Conservation (phyloP, 1,140 invertebrate species). For the Euura saliciscinereae region DNA sequence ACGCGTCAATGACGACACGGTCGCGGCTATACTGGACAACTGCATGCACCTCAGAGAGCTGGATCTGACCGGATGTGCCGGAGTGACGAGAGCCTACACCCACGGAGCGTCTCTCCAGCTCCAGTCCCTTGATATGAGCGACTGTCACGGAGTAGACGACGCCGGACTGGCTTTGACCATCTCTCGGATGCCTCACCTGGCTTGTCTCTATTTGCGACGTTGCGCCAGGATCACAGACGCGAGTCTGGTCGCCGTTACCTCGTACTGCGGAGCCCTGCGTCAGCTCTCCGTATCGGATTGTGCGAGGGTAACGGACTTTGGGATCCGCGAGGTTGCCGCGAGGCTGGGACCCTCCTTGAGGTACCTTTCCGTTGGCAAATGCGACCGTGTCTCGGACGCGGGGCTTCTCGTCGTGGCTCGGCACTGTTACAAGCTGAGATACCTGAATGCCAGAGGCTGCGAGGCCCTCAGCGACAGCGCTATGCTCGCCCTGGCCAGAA, state of each 20-base stretch:
- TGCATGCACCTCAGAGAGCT: slow-evolving; percentile 54
- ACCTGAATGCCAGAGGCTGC: slow-evolving; percentile 89
- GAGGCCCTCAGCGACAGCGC: slow-evolving; percentile 91
- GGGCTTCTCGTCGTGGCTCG: slow-evolving; percentile 86
- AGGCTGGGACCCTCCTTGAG: slow-evolving; percentile 83
- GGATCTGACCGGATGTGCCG: slow-evolving; percentile 74
- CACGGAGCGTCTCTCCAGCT: slow-evolving; percentile 66
- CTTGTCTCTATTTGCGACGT: slow-evolving; percentile 86
- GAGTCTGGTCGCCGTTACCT: slow-evolving; percentile 81
- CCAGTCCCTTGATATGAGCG: slow-evolving; percentile 83
- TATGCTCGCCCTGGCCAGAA: slow-evolving; percentile 80
- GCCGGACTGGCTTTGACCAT: slow-evolving; percentile 81
- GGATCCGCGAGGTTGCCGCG: slow-evolving; percentile 82
- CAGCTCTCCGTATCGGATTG: slow-evolving; percentile 93
- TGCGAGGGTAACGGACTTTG: slow-evolving; percentile 87
- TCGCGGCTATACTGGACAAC: slow-evolving; percentile 43
- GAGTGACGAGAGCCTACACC: slow-evolving; percentile 68
- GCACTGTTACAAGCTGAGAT: slow-evolving; percentile 87
- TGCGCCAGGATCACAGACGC: slow-evolving; percentile 85
- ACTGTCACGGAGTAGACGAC: slow-evolving; percentile 84
- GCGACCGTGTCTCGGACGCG: slow-evolving; percentile 83
- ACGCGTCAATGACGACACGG: slow-evolving; percentile 38
- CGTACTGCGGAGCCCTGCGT: slow-evolving; percentile 81
- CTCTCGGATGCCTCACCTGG: slow-evolving; percentile 83
- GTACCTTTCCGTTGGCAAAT: slow-evolving; percentile 89